Evolutionary conservation across 2,797 vertebrate genomes (phyloP).

Genomic region (Sorex maritimensis): DNA sequence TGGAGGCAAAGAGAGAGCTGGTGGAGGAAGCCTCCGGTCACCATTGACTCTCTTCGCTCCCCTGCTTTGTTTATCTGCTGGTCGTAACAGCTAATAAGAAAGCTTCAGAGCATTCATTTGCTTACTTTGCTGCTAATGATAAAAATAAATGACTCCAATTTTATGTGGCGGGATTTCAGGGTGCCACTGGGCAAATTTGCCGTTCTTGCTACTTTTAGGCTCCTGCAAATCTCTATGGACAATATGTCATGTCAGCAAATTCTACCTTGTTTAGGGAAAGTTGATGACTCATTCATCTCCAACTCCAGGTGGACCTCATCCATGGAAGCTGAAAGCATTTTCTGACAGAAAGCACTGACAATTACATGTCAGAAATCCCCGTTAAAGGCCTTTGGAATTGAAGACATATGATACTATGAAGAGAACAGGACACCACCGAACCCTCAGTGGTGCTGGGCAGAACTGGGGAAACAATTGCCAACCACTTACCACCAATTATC

Average conservation of each 20-base stretch:
- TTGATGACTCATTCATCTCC: background rate
- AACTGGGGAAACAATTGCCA: background rate
- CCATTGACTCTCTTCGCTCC: background rate
- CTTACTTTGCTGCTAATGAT: constrained; percentile 80
- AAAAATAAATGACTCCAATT: constrained; percentile 76
- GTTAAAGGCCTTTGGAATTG: background rate
- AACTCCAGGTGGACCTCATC: background rate
- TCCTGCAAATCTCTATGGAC: background rate
- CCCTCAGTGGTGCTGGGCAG: background rate
- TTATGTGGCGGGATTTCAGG: constrained; percentile 28
- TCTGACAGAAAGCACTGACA: background rate
- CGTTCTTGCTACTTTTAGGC: background rate
- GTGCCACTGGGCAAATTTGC: background rate
- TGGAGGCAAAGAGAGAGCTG: background rate
- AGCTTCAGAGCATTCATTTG: constrained; percentile 75
- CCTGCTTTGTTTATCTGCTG: constrained; percentile 52
- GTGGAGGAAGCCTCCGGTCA: background rate
- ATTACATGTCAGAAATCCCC: background rate
- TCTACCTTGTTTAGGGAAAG: constrained; percentile 25
- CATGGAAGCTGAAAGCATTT: background rate
- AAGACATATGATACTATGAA: background rate
- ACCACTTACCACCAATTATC: background rate
- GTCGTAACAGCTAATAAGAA: constrained; percentile 31
- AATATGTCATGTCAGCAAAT: constrained; percentile 48
- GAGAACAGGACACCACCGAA: background rate